Conservation (phyloP, 2,888 invertebrate genomes). For the Aquatica leii region DNA sequence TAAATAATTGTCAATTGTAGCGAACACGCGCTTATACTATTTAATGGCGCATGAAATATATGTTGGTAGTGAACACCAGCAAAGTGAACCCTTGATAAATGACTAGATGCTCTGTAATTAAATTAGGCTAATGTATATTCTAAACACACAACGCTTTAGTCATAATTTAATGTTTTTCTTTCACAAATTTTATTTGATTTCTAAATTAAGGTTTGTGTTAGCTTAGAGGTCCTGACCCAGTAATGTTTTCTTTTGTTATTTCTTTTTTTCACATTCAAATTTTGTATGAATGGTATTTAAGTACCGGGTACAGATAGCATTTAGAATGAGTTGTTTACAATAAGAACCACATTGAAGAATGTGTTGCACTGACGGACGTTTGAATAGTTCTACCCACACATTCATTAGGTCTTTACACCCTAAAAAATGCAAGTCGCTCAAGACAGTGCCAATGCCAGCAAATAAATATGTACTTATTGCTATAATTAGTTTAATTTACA, state of each 20-base stretch:
- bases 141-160: conserved; percentile 17
- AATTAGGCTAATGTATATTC: conserved; percentile 49
- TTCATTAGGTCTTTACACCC: conserved; percentile 39
- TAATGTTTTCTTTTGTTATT: conserved; percentile 28
- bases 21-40: conserved; percentile 46
- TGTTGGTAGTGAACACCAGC: conserved; percentile 33
- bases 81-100: conserved; percentile 39
- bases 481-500: too few species aligned
- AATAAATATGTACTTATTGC: conserved; percentile 10
- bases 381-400: conserved; percentile 42
- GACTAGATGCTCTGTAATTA: conserved; percentile 50
- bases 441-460: conserved; percentile 21
- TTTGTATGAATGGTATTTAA: conserved; percentile 26
- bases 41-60: conserved; percentile 56
- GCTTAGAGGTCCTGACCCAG: conserved; percentile 26
- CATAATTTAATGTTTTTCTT: background rate
- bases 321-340: conserved; percentile 27
- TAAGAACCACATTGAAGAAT: conserved; percentile 33
- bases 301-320: conserved; percentile 32
- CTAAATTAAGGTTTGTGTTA: conserved; percentile 16
- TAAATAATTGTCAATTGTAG: conserved; percentile 54
- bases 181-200: background rate
- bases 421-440: conserved; percentile 32
- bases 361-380: conserved; percentile 46
- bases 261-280: conserved; percentile 17